Evolutionary conservation across 2,797 vertebrate genomes (phyloP), one percentile per base, ranked within the genome.

Genomic region (Sebastes taczanowskii): DNA sequence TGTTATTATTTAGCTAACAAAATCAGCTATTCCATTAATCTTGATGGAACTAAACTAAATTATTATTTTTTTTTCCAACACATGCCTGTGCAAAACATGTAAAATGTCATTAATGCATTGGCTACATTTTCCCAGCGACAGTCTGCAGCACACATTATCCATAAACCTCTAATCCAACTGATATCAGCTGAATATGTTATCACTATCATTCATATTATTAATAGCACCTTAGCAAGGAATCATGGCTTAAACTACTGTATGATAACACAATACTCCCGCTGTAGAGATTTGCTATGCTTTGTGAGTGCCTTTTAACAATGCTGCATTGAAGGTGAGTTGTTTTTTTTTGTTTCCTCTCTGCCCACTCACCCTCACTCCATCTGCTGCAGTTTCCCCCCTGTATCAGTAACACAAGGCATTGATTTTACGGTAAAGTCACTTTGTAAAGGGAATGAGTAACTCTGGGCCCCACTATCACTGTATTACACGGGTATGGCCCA

Each of bases 341-440:
- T 23, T 73, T 82, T 83, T 89, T 87, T 85, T 86, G 85, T 89
- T 89, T 90, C 91, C 85, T 78, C 58, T 61, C 91, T 90, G 80
- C 88, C 87, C 87, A 80, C 91, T 92, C 86, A 78, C 90, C 84
- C 84, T 91, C 92, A 66, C 87, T 91, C 94, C 89, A 95, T 94
- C 94, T 92, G 90, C 89, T 86, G 92, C 93, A 94, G 92, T 94
- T 95, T 94, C 91, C 88, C 88, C 88, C 92, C 95, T 96, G 94
- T 97, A 97, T 97, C 96, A 96, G 95, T 96, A 96, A 96, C 96
- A 97, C 96, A 96, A 96, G 95, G 95, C 97, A 98, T 98, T 96
- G 97, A 98, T 98, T 98, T 97, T 96, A 97, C 96, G 96, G 97
- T 97, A 97, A 97, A 98, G 97, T 97, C 97, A 97, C 97, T 97